Evolutionary conservation across 2,888 invertebrate genomes (phyloP), one percentile per base, ranked within the genome.

Genomic region (Campoplex nolae): DNA sequence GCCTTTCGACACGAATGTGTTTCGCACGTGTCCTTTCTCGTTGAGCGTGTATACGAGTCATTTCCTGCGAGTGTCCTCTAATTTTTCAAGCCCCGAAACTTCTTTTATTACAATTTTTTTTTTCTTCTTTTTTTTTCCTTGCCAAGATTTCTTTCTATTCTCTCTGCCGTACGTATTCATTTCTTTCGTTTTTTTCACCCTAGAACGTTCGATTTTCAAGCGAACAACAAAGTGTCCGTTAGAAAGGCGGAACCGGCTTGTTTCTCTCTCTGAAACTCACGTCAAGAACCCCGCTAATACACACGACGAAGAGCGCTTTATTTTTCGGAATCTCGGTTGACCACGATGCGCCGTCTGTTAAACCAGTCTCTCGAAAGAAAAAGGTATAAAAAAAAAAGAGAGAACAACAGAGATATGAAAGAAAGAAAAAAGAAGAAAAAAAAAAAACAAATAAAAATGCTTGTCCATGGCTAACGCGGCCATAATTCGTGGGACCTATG

Each of bases 181-280:
- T 28, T n/a, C 18, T 32, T 32, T 13, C 38, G 38, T 42, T 56
- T 45, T 74, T 74, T 35, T 56, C 74, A 51, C 45, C 9, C 9
- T 9, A 54, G 67, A 58, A 38, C 62, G 85, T 79, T 65, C 38
- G 82, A 75, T 78, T 87, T 82, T 68, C 42, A 65, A 77, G 58
- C 76, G 80, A 51, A 79, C 70, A 70, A 75, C 76, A 58, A 81
- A 74, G 51, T 65, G 80, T 84, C 87, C 84, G 84, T 87, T 87
- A 87, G 84, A 87, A 87, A 87, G 87, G 84, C 84, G 67, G 75
- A 78, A 84, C 81, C 84, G 82, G 87, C 87, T 87, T 76, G 83
- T 74, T 86, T 77, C 68, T 62, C 82, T 67, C 58, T 32, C 58
- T 62, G 58, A 28, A 62, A 74, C 58, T 56, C 48, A n/a, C 75